phyloP scores from a whole-genome alignment of 2,888 invertebrate genomes.

The Synergus japonicus region DNA sequence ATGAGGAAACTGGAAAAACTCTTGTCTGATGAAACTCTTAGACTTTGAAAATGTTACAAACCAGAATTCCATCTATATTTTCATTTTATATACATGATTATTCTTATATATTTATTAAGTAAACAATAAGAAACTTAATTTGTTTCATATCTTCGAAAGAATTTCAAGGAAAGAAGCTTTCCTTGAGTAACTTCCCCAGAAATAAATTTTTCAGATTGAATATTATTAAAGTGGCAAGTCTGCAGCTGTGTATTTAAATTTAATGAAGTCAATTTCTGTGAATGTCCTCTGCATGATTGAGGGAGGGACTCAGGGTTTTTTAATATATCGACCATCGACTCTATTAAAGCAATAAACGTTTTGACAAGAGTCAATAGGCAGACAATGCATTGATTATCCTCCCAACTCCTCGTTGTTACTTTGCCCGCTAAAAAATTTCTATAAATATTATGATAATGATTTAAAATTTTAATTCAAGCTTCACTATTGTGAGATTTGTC shows the following conservation, averaged over 20 bases:
- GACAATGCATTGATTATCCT: slow-evolving; percentile 54
- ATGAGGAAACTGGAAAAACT: too few relatives aligned
- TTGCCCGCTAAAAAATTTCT: slow-evolving; percentile 27
- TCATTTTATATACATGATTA: too few relatives aligned
- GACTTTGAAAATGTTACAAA: too few relatives aligned
- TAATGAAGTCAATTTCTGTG: not conserved
- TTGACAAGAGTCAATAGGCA: slow-evolving; percentile 56
- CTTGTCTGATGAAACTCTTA: too few relatives aligned
- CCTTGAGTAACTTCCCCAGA: too few relatives aligned
- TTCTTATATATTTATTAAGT: too few relatives aligned
- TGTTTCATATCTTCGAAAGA: too few relatives aligned
- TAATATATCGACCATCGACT: slow-evolving; percentile 45
- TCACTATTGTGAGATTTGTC: not conserved
- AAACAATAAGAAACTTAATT: too few relatives aligned
- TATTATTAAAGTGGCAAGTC: too few relatives aligned
- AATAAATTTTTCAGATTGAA: too few relatives aligned
- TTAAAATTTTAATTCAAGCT: not conserved
- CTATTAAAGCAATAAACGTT: slow-evolving; percentile 57
- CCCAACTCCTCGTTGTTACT: slow-evolving; percentile 49
- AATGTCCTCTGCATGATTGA: slow-evolving; percentile 13
- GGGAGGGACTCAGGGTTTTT: not conserved
- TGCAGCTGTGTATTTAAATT: not conserved
- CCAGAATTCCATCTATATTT: too few relatives aligned
- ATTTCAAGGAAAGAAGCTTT: too few relatives aligned
- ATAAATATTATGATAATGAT: not conserved